phyloP scores from a whole-genome alignment of 1,140 invertebrate species.

The Leptopilina clavipes region DNA sequence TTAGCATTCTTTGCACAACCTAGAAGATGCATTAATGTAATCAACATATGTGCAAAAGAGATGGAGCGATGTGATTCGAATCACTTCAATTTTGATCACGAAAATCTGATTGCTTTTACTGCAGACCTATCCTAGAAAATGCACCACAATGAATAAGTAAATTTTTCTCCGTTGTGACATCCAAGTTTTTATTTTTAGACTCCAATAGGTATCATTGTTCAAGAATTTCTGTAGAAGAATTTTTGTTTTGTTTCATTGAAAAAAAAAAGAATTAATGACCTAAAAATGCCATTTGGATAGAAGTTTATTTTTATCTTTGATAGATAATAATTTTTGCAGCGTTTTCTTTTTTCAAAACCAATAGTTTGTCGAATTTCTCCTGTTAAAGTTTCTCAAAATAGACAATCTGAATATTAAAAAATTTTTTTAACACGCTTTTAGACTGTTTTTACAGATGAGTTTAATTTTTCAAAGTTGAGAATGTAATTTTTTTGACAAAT shows the following conservation, averaged over 20 bases:
- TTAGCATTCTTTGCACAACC: constrained; percentile 57
- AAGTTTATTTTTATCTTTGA: too few species aligned
- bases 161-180: neutral
- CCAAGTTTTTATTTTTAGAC: neutral
- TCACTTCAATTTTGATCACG: constrained; percentile 23
- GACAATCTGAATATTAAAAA: too few species aligned
- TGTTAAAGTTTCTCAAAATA: too few species aligned
- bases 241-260: neutral
- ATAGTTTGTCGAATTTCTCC: too few species aligned
- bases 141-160: neutral
- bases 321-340: too few species aligned
- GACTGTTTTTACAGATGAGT: too few species aligned
- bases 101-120: neutral
- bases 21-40: constrained; percentile 16
- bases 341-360: too few species aligned
- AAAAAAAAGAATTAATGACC: neutral
- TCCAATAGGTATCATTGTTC: neutral
- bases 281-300: too few species aligned
- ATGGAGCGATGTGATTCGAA: neutral
- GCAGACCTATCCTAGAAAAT: constrained; percentile 31
- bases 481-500: too few species aligned
- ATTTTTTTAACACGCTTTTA: too few species aligned
- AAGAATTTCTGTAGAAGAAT: neutral
- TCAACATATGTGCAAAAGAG: neutral
- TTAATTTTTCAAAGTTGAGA: too few species aligned